phyloP scores from a whole-genome alignment of 2,113 vertebrate genomes.

The Neolamprologus kungweensis region DNA sequence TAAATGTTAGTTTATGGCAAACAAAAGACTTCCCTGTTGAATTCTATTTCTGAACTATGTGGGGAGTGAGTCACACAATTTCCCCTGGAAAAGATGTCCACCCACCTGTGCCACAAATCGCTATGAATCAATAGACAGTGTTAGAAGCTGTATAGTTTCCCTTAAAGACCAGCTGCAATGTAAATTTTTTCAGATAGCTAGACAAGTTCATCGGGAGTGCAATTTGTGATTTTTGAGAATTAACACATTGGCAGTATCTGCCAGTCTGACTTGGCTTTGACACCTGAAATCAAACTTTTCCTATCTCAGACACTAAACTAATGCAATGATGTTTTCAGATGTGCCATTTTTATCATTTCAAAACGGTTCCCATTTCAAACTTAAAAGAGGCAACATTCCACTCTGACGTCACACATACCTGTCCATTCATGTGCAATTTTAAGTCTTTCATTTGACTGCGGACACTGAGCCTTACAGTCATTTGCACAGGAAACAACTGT shows the following conservation, averaged over 20 bases:
- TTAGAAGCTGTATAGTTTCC: conserved; percentile 1
- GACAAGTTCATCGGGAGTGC: conserved; percentile 27
- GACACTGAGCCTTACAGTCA: not conserved
- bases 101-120: not conserved
- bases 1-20: not conserved
- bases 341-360: not conserved
- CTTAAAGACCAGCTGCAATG: not conserved
- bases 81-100: not conserved
- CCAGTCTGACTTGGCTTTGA: not conserved
- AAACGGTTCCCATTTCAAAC: not conserved
- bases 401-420: not conserved
- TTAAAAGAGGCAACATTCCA: not conserved
- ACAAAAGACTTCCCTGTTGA: not conserved
- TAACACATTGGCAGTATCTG: not conserved
- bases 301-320: not conserved
- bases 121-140: not conserved
- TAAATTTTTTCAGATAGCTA: conserved; percentile 12
- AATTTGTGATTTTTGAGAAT: conserved; percentile 14
- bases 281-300: not conserved
- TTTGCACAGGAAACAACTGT: not conserved
- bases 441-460: not conserved
- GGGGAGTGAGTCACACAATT: not conserved
- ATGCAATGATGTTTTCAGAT: not conserved
- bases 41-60: not conserved
- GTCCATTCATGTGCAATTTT: not conserved